Conservation (phyloP, 1,140 invertebrate species). For the Drosophila oshimai region DNA sequence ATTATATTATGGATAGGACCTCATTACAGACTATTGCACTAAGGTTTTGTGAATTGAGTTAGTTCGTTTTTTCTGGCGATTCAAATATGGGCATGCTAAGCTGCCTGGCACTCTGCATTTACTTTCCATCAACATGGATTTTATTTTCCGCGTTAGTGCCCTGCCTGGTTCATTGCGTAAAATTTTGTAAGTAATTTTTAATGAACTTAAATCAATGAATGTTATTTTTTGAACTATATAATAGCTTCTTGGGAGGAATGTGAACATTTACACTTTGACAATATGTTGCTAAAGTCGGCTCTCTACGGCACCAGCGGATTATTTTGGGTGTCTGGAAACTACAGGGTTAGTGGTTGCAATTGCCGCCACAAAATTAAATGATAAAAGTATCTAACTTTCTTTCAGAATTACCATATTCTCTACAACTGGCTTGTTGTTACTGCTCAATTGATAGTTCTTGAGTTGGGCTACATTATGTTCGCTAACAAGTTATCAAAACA, state of each 20-base stretch:
- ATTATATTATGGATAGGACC: too few relatives aligned
- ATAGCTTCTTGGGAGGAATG: background rate
- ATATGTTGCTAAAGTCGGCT: background rate
- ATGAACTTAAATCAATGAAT: too few relatives aligned
- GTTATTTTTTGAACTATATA: too few relatives aligned
- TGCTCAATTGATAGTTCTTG: background rate
- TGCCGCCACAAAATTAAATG: fast-evolving
- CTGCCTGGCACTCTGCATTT: background rate
- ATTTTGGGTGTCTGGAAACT: background rate
- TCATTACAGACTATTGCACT: too few relatives aligned
- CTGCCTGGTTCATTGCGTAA: background rate
- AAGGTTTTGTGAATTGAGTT: too few relatives aligned
- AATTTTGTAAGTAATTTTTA: background rate
- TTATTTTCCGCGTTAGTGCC: background rate
- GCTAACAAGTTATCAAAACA: background rate
- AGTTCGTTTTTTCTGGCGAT: background rate
- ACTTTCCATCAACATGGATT: background rate
- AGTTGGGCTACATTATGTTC: background rate
- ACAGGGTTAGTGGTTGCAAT: background rate
- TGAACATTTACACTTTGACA: background rate
- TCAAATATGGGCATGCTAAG: background rate
- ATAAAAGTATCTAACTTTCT: background rate
- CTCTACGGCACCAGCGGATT: background rate
- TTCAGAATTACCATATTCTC: background rate
- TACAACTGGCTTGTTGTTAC: conserved; percentile 6